Conservation (phyloP, 1,140 invertebrate species). For the Cyclina sinensis region DNA sequence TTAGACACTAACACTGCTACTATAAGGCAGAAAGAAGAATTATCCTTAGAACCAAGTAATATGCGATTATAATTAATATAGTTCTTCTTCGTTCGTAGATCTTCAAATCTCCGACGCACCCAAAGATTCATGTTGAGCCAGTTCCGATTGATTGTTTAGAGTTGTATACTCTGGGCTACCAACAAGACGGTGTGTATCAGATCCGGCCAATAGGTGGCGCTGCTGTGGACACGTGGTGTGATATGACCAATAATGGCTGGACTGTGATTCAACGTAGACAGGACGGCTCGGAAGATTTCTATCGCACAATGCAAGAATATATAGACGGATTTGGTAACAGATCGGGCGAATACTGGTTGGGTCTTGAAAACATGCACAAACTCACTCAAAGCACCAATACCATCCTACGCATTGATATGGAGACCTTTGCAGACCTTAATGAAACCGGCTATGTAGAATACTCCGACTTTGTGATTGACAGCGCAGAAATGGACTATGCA, state of each 20-base stretch:
- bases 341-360: constrained; percentile 87
- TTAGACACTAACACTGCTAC: too few species aligned
- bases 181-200: constrained; percentile 5
- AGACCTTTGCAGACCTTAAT: background rate
- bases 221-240: background rate
- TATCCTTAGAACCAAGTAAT: too few species aligned
- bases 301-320: constrained; percentile 96
- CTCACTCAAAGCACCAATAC: background rate
- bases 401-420: background rate
- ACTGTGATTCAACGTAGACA: constrained; percentile 85
- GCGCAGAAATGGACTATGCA: background rate
- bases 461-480: background rate
- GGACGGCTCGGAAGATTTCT: constrained; percentile 93
- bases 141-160: constrained; percentile 23
- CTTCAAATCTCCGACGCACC: too few species aligned
- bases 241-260: constrained; percentile 41
- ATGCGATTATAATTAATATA: too few species aligned
- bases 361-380: constrained; percentile 62
- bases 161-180: background rate
- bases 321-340: constrained; percentile 97
- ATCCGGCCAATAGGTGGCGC: background rate
- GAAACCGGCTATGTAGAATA: background rate
- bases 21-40: too few species aligned
- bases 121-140: too few species aligned
- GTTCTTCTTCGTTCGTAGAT: too few species aligned